Base-by-base conservation (phyloP, 2,888 invertebrate species). In the Andrena praecox region DNA sequence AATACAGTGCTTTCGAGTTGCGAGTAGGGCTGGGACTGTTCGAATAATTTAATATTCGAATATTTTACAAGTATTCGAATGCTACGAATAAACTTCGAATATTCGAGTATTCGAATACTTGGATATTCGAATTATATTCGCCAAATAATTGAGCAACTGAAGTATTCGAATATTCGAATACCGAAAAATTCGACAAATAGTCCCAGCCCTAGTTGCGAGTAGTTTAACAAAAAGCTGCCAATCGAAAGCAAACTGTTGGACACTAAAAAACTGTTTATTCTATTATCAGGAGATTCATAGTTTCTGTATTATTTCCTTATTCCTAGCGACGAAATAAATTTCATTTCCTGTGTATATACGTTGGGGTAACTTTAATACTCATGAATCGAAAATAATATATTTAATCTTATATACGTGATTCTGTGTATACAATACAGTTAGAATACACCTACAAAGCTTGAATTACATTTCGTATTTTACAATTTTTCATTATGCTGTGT, bases 361-460 rank as follows among this genome's bases (percentile, higher is more conserved):
- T 24, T 54, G 20, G 24, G 20, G 10, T 54, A 20, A 24, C 24
- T 12, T 42, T 20, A 54, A 54, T 54, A 24, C 10, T 24, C 8
- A 8, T 7, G 20, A 54, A 54, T 54, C n/a, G 6, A 54, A 54
- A 54, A 7, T 66, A 59, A 59, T 24, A 60, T 8, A 62, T 69
- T 63, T 68, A 75, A 68, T 62, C 27, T 63, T 68, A 62, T 63
- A 33, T 63, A 33, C 27, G 63, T 52, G 27, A 62, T 52, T 68
- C 52, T 70, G 60, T 56, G 52, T 75, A 52, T 7, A 20, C 12
- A 20, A 7, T 52, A 54, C n/a, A 54, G 10, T 54, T 27, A 24
- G 10, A 54, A 54, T 54, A 8, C 54, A 54, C 27, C 54, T 54
- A 24, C 27, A 7, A 54, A 54, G 54, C 54, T 3, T 10, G 54